Conservation (phyloP, 2,888 invertebrate species). For the Chironomus riparius region DNA sequence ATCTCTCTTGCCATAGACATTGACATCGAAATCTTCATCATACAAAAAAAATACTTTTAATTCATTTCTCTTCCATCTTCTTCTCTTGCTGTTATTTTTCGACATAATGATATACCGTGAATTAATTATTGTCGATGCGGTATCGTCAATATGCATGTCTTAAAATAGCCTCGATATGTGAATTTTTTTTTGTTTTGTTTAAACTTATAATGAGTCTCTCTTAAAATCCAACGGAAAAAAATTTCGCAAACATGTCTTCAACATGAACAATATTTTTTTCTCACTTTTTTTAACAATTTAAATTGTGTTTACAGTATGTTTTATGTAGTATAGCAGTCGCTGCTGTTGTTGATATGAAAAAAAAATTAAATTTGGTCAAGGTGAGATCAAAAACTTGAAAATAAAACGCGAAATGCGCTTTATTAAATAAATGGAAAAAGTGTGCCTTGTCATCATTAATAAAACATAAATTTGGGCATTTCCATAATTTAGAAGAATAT, state of each 20-base stretch:
- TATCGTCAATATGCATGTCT: no score
- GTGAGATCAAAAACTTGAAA: constrained; percentile 2
- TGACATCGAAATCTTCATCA: not conserved
- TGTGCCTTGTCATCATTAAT: not conserved
- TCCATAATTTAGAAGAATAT: not conserved
- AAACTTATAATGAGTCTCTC: no score
- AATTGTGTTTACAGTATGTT: not conserved
- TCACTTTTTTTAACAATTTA: not conserved
- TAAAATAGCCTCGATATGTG: no score
- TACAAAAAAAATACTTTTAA: no score
- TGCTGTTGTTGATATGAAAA: constrained; percentile 3
- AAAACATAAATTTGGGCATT: not conserved
- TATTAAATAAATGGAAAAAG: not conserved
- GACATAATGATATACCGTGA: no score
- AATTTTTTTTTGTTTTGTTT: no score
- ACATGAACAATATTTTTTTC: not conserved
- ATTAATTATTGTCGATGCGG: no score
- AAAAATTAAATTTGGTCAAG: constrained; percentile 23
- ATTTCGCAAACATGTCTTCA: not conserved
- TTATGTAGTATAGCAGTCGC: not conserved
- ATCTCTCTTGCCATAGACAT: not conserved
- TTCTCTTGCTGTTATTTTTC: no score
- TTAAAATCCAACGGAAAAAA: no score
- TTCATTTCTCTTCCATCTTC: no score
- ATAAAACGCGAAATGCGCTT: not conserved